Evolutionary conservation across 2,797 vertebrate genomes (phyloP), one percentile per base, ranked within the genome.

Genomic region (Eutrigla gurnardus): DNA sequence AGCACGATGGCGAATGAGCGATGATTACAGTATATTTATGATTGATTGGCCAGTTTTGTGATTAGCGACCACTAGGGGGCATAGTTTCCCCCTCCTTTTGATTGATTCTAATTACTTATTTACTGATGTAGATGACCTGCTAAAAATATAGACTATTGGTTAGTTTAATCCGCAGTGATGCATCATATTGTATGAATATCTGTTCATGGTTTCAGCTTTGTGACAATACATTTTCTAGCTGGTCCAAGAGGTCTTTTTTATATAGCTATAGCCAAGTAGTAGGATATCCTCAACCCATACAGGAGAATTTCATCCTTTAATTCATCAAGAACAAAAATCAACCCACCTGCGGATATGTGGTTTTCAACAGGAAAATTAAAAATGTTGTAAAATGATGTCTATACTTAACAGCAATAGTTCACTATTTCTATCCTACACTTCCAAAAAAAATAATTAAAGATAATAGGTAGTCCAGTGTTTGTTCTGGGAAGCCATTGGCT

Each of bases 31-130:
- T 25, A 25, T 25, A 25, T 25, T 25, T 25, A 25, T 53, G 1
- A 39, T 46, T 12, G 4, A 46, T 9, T 64, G 10, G 9, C 4
- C 25, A 7, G 15, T 14, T 42, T 7, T 47, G 6, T 36, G 6
- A 52, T 42, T 49, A 72, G 9, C 52, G 53, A 35, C 88, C 90
- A 93, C 83, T 76, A 86, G 91, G 76, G 82, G 86, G 89, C 90
- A 82, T 78, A 72, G 73, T 72, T 80, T 74, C 9, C 14, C 52
- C 72, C 78, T 65, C 40, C 12, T 42, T 6, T 25, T 15, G 4
- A 35, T 54, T 65, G 7, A 53, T 17, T 35, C 14, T 25, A 1
- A 2, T 25, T 4, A n/a, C 36, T 62, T 10, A 32, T 18, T 63
- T 40, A 60, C 58, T 59, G n/a, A 58, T 11, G 36, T 42, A 42